Evolutionary conservation across 2,888 invertebrate species (phyloP).

Genomic region (Monopis laevigella): DNA sequence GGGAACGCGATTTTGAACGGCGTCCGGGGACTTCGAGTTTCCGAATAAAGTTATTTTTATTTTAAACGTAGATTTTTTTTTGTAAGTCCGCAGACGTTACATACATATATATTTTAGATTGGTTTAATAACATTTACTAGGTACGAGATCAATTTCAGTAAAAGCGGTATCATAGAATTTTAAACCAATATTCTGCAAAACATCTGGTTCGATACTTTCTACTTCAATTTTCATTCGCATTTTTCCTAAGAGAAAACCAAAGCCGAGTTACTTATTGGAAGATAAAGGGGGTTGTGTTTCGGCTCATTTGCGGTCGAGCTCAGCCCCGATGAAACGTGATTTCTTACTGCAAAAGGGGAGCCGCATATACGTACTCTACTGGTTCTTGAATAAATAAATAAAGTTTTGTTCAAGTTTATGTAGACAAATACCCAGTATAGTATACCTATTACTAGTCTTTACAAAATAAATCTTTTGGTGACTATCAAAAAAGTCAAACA

Average conservation of each 20-base stretch:
- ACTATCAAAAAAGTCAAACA: neutral
- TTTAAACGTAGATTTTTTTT: conserved; percentile 5
- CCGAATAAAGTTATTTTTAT: conserved; percentile 37
- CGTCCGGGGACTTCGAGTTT: conserved; percentile 43
- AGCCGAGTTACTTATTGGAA: conserved; percentile 54
- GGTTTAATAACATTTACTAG: no score
- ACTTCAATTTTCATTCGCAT: conserved; percentile 37
- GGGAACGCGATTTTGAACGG: conserved; percentile 59
- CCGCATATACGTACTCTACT: neutral
- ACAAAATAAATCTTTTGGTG: no score
- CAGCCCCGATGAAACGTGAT: conserved; percentile 49
- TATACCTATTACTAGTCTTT: no score
- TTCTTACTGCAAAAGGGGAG: conserved; percentile 40
- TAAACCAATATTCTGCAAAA: conserved; percentile 34
- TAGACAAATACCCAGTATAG: no score
- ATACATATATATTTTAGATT: no score
- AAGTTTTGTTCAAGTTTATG: no score
- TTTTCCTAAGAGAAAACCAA: conserved; percentile 37
- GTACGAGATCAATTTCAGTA: conserved; percentile 7
- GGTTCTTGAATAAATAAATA: neutral
- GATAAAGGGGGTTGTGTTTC: conserved; percentile 58
- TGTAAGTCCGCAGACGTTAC: no score
- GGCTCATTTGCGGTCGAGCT: conserved; percentile 56
- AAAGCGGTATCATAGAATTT: conserved; percentile 6
- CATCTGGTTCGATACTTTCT: conserved; percentile 35